phyloP scores from a whole-genome alignment of 2,888 invertebrate species.

The Sicus ferrugineus region DNA sequence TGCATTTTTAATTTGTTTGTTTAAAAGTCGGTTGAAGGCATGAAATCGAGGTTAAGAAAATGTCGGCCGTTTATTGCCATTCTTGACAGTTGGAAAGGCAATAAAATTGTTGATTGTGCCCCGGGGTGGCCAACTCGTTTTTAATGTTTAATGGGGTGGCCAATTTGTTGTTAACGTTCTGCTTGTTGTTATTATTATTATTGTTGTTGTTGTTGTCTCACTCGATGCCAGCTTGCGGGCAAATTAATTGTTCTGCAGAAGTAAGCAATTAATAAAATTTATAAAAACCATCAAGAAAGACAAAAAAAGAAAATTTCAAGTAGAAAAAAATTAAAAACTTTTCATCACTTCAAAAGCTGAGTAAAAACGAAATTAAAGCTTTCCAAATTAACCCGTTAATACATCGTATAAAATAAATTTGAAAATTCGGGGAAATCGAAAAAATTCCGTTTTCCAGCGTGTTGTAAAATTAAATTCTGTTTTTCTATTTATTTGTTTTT shows the following conservation, averaged over 20 bases:
- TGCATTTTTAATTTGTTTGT: no score
- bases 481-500: no score
- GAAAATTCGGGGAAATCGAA: no score
- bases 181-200: slow-evolving; percentile 11
- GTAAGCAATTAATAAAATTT: slow-evolving; percentile 26
- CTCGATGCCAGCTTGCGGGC: not conserved
- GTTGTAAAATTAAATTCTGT: no score
- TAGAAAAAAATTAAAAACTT: not conserved
- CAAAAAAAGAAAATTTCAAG: slow-evolving; percentile 1
- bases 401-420: no score
- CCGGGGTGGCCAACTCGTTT: not conserved
- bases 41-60: no score
- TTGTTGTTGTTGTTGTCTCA: slow-evolving; percentile 7
- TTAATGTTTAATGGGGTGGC: not conserved
- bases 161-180: not conserved
- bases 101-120: no score
- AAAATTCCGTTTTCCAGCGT: no score
- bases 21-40: no score
- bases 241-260: slow-evolving; percentile 27
- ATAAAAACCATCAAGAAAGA: slow-evolving; percentile 20
- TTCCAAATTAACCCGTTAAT: no score
- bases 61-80: no score
- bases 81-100: no score
- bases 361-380: not conserved
- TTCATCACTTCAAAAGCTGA: not conserved